Evolutionary conservation across 2,113 vertebrate genomes (phyloP), one percentile per base, ranked within the genome.

Genomic region (Prinia subflava): DNA sequence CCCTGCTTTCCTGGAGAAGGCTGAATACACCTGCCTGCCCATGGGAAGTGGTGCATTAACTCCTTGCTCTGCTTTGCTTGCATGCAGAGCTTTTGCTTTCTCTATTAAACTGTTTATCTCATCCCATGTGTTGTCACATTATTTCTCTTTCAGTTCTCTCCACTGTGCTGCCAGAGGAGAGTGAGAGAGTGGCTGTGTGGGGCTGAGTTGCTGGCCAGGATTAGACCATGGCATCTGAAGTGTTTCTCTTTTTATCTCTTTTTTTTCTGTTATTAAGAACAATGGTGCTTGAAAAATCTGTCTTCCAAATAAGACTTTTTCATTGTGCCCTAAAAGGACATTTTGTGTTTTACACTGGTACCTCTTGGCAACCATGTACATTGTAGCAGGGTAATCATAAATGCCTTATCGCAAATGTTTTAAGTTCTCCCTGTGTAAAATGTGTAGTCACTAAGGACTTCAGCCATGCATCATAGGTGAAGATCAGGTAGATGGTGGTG

Each of bases 101-200:
- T 10, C 31, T 37, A 5, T 50, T 75, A 81, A 75, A 37, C 11
- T 37, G 13, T 42, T 68, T 63, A 30, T 56, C 16, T 63, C 69
- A 81, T 30, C 27, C 21, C 11, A 25, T 2, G 8, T 15, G 23
- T 22, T 56, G 11, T 44, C 4, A 33, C 5, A 30, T 42, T 49
- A 44, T 35, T 74, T 62, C 14, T 25, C 27, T 75, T 69, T 35
- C 47, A n/a, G 3, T 44, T 56, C 35, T 68, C 31, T 81, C 23
- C 7, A 20, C 28, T 7, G 7, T 27, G 23, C 27, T 25, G 33
- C 15, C 20, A 15, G 42, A 33, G 23, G 63, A 62, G 33, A 39
- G 23, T 31, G 49, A 56, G 11, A 0, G 0, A 39, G 28, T 13
- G 11, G 14, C 12, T 67, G 8, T 13, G 6, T 15, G 14, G 37